Conservation (phyloP, 2,113 vertebrate species). For the Anoura caudifer region DNA sequence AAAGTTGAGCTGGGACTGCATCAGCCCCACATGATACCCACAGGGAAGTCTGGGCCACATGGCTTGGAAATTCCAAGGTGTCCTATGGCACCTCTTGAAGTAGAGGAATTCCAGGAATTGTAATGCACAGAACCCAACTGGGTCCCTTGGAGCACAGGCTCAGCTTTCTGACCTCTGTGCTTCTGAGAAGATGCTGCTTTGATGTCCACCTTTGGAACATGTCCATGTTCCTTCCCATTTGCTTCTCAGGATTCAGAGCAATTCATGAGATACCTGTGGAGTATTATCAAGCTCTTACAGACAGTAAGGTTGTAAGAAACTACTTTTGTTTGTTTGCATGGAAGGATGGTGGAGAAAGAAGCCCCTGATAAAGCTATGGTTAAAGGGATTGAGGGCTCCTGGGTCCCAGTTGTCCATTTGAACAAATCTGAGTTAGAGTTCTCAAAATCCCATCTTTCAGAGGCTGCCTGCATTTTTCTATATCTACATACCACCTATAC, state of each 20-base stretch:
- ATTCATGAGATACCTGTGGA: slow-evolving; percentile 1
- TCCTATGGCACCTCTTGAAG: background rate
- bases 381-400: background rate
- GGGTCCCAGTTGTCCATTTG: background rate
- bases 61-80: slow-evolving; percentile 45
- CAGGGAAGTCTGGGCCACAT: background rate
- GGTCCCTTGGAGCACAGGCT: slow-evolving; percentile 29
- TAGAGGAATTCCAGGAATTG: slow-evolving; percentile 51
- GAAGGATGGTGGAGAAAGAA: background rate
- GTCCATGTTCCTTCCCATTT: slow-evolving; percentile 22
- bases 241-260: slow-evolving; percentile 24
- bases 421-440: background rate
- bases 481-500: background rate
- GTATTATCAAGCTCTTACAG: slow-evolving; percentile 22
- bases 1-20: background rate
- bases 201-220: background rate
- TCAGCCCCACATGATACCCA: slow-evolving; percentile 10
- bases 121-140: background rate
- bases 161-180: slow-evolving; percentile 21
- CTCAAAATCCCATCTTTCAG: background rate
- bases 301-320: background rate
- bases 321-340: background rate
- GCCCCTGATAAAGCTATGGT: background rate
- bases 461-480: background rate
- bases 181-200: slow-evolving; percentile 44